Percentiles rank a stretch among this genome's conserved stretches.
phyloP scores from a whole-genome alignment of 92 coral and sea anemone species.

The Porites evermanni region DNA sequence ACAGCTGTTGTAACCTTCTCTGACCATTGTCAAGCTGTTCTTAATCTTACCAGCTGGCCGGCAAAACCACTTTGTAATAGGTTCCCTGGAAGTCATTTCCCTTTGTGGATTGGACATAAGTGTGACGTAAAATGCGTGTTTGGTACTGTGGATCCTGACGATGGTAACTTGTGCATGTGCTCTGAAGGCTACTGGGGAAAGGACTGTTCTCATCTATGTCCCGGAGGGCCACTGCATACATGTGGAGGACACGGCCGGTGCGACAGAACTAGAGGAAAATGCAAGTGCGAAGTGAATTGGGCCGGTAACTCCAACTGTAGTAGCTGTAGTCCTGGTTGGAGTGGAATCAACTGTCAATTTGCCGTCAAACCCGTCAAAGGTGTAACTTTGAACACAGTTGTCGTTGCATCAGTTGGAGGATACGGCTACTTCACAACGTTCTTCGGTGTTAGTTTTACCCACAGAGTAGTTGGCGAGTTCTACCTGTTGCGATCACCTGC shows the following conservation, averaged over 20 bases:
- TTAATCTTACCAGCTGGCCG: conserved; percentile 84
- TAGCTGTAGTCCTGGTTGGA: conserved; percentile 88
- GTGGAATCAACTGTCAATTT: conserved; percentile 84
- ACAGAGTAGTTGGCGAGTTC: conserved; percentile 83
- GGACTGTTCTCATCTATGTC: conserved; percentile 79
- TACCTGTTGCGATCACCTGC: conserved; percentile 80
- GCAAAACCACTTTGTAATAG: conserved; percentile 87
- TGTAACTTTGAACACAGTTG: conserved; percentile 42
- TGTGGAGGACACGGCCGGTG: conserved; percentile 81
- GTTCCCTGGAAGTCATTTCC: conserved; percentile 80
- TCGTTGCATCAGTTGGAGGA: conserved; percentile 74
- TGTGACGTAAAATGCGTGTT: conserved; percentile 89
- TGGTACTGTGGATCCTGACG: conserved; percentile 72
- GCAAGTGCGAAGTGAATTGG: conserved; percentile 91
- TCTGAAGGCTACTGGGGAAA: conserved; percentile 87
- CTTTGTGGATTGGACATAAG: conserved; percentile 91
- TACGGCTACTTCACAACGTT: conserved; percentile 85
- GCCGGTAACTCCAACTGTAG: conserved; percentile 80
- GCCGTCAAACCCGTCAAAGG: conserved; percentile 56
- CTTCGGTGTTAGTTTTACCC: conserved; percentile 82
- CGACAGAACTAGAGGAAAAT: conserved; percentile 70
- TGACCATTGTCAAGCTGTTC: conserved; percentile 88
- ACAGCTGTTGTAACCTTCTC: conserved; percentile 85
- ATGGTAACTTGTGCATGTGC: conserved; percentile 80
- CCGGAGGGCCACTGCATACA: conserved; percentile 72